Conservation (phyloP, 23 tunicate species). For the Trididemnum clinides region DNA sequence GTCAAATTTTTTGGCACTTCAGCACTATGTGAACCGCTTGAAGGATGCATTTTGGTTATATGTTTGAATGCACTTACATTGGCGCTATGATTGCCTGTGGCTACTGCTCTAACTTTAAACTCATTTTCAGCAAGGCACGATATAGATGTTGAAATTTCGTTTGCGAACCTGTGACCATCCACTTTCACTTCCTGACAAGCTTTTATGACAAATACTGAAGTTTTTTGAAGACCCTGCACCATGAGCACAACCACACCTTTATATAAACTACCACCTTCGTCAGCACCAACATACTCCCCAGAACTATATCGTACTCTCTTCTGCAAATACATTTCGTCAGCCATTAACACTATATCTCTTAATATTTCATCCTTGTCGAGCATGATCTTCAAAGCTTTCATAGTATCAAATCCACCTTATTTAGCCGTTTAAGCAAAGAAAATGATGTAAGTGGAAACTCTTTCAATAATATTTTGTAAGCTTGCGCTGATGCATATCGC, state of each 20-base stretch:
- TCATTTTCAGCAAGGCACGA: neutral
- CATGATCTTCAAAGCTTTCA: neutral
- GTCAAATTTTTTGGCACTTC: neutral
- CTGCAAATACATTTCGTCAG: slow-evolving; percentile 13
- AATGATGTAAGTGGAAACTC: slow-evolving; percentile 3
- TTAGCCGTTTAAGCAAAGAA: neutral
- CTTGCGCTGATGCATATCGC: slow-evolving; percentile 10
- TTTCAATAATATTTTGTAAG: neutral
- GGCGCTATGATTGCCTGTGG: neutral
- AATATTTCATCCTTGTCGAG: neutral
- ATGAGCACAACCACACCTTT: neutral
- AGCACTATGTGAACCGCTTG: too few species aligned
- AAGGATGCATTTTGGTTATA: neutral
- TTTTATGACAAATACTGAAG: neutral
- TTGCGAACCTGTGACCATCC: neutral
- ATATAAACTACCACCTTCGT: neutral
- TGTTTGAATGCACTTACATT: neutral
- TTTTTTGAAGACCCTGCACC: neutral
- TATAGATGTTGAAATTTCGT: neutral
- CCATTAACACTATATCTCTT: slow-evolving; percentile 4
- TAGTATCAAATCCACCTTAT: slow-evolving; percentile 5
- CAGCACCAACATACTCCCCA: slow-evolving; percentile 5
- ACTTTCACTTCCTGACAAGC: neutral
- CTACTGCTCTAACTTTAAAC: neutral
- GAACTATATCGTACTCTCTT: neutral